Evolutionary conservation across 1,140 invertebrate genomes (phyloP), one percentile per base, ranked within the genome.

Genomic region (Lucilia sericata): DNA sequence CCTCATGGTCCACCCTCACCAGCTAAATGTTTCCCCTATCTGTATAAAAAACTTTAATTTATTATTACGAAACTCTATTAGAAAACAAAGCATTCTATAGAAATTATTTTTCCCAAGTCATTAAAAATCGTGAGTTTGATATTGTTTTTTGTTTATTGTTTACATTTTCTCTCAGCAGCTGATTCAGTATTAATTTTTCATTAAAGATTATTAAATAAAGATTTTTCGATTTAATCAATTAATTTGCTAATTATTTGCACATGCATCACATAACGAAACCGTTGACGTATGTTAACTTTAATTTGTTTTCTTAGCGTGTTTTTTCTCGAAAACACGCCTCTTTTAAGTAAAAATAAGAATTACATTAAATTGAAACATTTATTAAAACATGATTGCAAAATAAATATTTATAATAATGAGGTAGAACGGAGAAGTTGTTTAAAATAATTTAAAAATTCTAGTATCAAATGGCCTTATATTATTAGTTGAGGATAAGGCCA

Each of bases 231-330:
- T 60, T 60, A 60, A 60, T 60, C n/a, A 17, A 60, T 60, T 60
- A 5, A 60, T 42, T 60, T 70, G 65, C 65, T 70, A 70, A 70
- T 70, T 70, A 70, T 25, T 21, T 70, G 25, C 65, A 70, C 65
- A 70, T 70, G 65, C 65, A 70, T 70, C 19, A 70, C 7, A 70
- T 70, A 19, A 42, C 17, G 3, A 55, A 55, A 55, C 14, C 10
- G 42, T 42, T 55, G 51, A 55, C 51, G 51, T 55, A 55, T 55
- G 2, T 7, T 0, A 60, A 60, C 14, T 14, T 30, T 30, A 30
- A 30, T 30, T 30, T 30, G 25, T 70, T 70, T 70, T 70, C n/a
- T 70, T 55, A 55, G 42, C 42, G 10, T 42, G 55, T 60, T 30
- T 30, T 30, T 30, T 30, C 3, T 14, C 5, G 14, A n/a, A 60